Percentiles rank a stretch among this genome's conserved stretches.
These are phyloP conservation scores for Cardiocondyla obscurior DNA, from an alignment of 1,140 invertebrate genomes.

Conservation along the genomic window DNA sequence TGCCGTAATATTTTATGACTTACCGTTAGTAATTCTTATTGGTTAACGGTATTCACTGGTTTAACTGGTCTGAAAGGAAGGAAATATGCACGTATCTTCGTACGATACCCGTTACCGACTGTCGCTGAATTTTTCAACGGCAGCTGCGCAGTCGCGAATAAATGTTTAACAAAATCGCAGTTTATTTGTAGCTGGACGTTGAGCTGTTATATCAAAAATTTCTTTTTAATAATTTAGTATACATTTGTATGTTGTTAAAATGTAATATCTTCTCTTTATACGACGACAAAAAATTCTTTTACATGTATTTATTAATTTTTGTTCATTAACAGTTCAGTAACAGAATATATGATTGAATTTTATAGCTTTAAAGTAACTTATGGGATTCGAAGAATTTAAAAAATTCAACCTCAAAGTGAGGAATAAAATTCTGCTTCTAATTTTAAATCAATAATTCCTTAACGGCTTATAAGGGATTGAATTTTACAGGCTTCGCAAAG, in stretches of 20 bases:
- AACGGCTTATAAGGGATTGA: neutral
- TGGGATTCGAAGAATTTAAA: neutral
- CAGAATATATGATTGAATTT: neutral
- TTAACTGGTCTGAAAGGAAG: neutral
- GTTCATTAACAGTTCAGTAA: neutral
- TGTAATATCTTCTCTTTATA: neutral
- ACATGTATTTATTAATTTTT: neutral
- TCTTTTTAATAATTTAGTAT: neutral
- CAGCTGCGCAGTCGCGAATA: neutral
- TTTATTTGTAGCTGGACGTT: no score
- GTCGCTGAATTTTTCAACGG: constrained; percentile 3
- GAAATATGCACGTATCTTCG: constrained; percentile 2
- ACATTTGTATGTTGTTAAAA: neutral
- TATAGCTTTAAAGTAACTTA: neutral
- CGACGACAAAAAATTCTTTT: neutral
- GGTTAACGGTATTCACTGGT: neutral
- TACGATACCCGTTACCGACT: constrained; percentile 40
- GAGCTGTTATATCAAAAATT: neutral
- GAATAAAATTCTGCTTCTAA: neutral
- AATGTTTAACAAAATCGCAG: neutral
- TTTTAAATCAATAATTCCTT: constrained; percentile 19
- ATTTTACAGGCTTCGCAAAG: neutral
- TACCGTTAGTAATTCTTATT: constrained; percentile 31
- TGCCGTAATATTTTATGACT: neutral
- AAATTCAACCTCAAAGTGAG: neutral